Conservation (phyloP, 1,140 invertebrate genomes). For the Macrobrachium nipponense region DNA sequence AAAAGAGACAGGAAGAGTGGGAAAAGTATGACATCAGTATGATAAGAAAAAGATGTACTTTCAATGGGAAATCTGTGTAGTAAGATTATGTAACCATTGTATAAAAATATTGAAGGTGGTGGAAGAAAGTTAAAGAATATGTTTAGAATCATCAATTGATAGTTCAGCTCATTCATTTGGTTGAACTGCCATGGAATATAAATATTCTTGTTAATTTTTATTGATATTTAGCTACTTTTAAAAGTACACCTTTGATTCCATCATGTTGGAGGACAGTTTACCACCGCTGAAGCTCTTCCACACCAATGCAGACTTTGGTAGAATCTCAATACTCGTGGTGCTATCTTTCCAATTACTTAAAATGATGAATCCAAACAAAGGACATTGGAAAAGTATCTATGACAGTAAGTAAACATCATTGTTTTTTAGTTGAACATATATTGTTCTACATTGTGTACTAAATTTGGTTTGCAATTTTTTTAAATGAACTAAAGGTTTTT, state of each 20-base stretch:
- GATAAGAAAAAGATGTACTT: too few relatives aligned
- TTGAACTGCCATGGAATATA: too few relatives aligned
- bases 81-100: too few relatives aligned
- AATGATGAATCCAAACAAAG: constrained; percentile 69
- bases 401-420: not conserved
- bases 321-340: constrained; percentile 76
- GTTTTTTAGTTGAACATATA: not conserved
- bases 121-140: too few relatives aligned
- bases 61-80: too few relatives aligned
- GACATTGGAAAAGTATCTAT: constrained; percentile 45
- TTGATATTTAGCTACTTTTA: not conserved
- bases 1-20: too few relatives aligned
- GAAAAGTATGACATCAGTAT: too few relatives aligned
- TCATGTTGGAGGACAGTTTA: constrained; percentile 77
- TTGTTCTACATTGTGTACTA: not conserved
- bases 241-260: not conserved
- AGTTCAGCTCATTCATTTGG: too few relatives aligned
- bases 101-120: too few relatives aligned
- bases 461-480: too few relatives aligned
- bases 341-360: constrained; percentile 76
- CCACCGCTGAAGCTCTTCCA: constrained; percentile 73
- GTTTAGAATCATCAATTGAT: too few relatives aligned
- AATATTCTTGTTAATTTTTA: not conserved
- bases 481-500: too few relatives aligned
- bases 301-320: constrained; percentile 75